These are phyloP conservation scores for Drosophila nigrodunni DNA, from an alignment of 1,140 invertebrate genomes.

Conservation along the genomic window DNA sequence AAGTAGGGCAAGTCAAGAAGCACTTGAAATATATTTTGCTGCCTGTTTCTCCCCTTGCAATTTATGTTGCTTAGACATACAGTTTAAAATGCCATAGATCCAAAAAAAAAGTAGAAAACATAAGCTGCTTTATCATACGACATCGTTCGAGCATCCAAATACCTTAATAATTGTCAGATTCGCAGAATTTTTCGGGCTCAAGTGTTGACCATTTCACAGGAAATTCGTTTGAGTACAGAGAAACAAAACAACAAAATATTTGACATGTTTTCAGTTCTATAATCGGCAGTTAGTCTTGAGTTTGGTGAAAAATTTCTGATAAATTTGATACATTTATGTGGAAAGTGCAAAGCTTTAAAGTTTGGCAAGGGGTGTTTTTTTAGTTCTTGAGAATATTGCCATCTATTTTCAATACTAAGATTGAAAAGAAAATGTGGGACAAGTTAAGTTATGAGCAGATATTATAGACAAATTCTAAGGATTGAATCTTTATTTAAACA, in stretches of 20 bases:
- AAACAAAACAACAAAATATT: not conserved
- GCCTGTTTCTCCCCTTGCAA: conserved; percentile 31
- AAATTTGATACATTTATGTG: too few species aligned
- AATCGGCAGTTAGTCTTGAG: conserved; percentile 4
- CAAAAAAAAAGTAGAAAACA: conserved; percentile 6
- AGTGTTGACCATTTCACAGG: conserved; percentile 20
- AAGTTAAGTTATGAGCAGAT: too few species aligned
- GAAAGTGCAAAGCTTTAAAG: not conserved
- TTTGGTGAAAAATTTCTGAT: not conserved
- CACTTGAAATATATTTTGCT: conserved; percentile 64
- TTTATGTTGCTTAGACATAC: conserved; percentile 67
- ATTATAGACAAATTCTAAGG: too few species aligned
- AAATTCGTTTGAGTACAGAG: not conserved
- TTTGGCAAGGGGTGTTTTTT: not conserved
- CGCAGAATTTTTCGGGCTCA: conserved; percentile 6
- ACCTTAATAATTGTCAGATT: conserved; percentile 42
- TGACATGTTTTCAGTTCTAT: not conserved
- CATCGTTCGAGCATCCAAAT: conserved; percentile 27
- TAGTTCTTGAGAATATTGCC: too few species aligned
- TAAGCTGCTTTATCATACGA: conserved; percentile 63
- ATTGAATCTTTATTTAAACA: too few species aligned
- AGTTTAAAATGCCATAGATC: conserved; percentile 47
- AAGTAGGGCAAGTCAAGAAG: conserved; percentile 75
- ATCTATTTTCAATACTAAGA: too few species aligned
- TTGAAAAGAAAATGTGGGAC: too few species aligned